phyloP scores from a whole-genome alignment of 1,140 invertebrate species.

The Holotrichia oblita region DNA sequence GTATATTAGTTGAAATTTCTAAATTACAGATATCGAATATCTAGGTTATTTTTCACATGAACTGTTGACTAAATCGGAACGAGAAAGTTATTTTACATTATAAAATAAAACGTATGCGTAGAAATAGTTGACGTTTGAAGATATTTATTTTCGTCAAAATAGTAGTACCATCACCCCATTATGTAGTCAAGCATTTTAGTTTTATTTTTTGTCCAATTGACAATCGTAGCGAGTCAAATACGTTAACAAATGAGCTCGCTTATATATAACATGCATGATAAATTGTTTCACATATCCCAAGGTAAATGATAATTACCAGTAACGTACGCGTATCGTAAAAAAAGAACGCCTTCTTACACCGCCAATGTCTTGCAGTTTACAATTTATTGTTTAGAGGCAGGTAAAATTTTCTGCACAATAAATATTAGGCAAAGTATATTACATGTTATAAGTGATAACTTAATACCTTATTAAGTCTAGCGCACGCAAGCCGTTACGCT shows the following conservation, averaged over 20 bases:
- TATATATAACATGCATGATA: no score
- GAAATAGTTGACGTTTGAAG: no score
- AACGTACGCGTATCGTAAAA: not conserved
- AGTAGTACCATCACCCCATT: no score
- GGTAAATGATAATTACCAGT: not conserved
- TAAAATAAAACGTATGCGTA: not conserved
- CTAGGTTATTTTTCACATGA: conserved; percentile 9
- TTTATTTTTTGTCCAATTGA: no score
- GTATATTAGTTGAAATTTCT: conserved; percentile 27
- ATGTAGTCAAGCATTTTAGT: no score
- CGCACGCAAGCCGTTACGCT: conserved; percentile 18
- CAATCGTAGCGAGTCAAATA: no score
- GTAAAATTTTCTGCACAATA: conserved; percentile 25
- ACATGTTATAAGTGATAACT: conserved; percentile 30
- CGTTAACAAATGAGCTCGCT: no score
- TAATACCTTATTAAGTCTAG: conserved; percentile 25
- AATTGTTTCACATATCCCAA: no score
- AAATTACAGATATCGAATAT: not conserved
- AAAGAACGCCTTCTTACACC: not conserved
- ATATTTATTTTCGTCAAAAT: no score
- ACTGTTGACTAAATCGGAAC: not conserved
- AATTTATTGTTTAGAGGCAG: conserved; percentile 10
- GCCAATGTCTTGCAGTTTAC: not conserved
- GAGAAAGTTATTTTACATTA: not conserved
- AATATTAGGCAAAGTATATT: conserved; percentile 36